A percentile compares a stretch with the other conserved stretches of the same genome.
phyloP scores from a whole-genome alignment of 1,140 invertebrate species.

The Pollicipes pollicipes region DNA sequence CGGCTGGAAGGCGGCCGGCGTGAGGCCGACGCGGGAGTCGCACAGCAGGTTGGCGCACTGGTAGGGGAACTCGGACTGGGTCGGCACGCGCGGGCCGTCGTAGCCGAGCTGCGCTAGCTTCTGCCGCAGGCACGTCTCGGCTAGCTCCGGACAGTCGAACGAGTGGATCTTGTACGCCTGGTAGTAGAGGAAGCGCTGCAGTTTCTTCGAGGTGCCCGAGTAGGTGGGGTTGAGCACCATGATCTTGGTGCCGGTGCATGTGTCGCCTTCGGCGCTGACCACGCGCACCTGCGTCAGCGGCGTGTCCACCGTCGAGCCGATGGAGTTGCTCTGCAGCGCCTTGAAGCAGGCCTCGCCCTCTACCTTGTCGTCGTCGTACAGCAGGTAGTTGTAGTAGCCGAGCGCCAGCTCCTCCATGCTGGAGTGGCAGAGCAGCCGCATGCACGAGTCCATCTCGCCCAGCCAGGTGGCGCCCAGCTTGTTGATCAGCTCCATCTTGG shows the following conservation, averaged over 20 bases:
- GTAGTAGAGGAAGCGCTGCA: conserved; percentile 5
- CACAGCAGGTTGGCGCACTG: conserved; percentile 5
- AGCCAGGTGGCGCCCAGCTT: neutral
- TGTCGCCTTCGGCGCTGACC: neutral
- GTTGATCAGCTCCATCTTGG: conserved; percentile 4
- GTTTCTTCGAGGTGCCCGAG: neutral
- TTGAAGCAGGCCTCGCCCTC: neutral
- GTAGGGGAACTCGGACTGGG: neutral
- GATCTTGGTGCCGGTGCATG: neutral
- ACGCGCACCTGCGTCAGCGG: conserved; percentile 3
- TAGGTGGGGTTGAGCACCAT: conserved; percentile 3
- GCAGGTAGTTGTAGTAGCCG: neutral
- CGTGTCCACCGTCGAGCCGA: neutral
- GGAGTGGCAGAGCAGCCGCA: conserved; percentile 1
- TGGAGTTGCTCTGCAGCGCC: neutral
- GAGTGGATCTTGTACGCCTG: conserved; percentile 4
- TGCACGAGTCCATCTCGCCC: neutral
- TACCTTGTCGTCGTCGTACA: neutral
- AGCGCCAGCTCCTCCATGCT: neutral
- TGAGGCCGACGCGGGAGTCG: neutral
- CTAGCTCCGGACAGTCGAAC: conserved; percentile 1
- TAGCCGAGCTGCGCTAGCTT: conserved; percentile 2
- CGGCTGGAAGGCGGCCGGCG: neutral
- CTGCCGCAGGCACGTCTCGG: neutral
- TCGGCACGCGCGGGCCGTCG: neutral